Evolutionary conservation across 2,113 vertebrate genomes (phyloP), one percentile per base, ranked within the genome.

Genomic region (Diphyllodes magnificus): DNA sequence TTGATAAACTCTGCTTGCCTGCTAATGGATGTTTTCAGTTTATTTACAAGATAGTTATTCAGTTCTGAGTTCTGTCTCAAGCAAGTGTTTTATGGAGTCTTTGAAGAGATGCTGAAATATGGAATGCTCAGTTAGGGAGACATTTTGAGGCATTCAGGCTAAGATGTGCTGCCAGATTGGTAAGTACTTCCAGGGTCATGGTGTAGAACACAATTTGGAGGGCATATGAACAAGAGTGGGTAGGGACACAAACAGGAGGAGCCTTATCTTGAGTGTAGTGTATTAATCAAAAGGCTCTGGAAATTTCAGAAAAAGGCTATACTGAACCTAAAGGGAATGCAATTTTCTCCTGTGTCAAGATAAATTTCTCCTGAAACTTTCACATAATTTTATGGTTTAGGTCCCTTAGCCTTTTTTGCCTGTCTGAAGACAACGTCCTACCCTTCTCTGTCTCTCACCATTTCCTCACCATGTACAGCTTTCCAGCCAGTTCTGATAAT

Each of bases 171-270:
- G n/a, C 15, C 5, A 9, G n/a, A 30, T 53, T 60, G n/a, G 11
- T 22, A 72, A 72, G 12, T 50, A 59, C 33, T 51, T 39, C 30
- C 15, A 61, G n/a, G 13, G 15, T 77, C 25, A n/a, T 19, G 23
- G 18, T 2, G 0, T 11, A 73, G 31, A 50, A 6, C 10, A 33
- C 22, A 7, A 5, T 51, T 78, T 78, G 79, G 69, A 86, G 31
- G 33, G 7, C 19, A 11, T 11, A 27, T 82, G 30, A 79, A 9
- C 18, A 27, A 11, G 16, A 56, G 14, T 1, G 0, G 12, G 7
- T 14, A 39, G 13, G 20, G 13, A 40, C 31, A 87, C 77, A 70
- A 79, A 37, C 6, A 69, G 53, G 23, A 42, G 21, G 12, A 82
- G 4, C n/a, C 11, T 88, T 59, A 50, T 22, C 9, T 27, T 45